Evolutionary conservation across 2,113 vertebrate genomes (phyloP).

Genomic region (Noturus placidus): DNA sequence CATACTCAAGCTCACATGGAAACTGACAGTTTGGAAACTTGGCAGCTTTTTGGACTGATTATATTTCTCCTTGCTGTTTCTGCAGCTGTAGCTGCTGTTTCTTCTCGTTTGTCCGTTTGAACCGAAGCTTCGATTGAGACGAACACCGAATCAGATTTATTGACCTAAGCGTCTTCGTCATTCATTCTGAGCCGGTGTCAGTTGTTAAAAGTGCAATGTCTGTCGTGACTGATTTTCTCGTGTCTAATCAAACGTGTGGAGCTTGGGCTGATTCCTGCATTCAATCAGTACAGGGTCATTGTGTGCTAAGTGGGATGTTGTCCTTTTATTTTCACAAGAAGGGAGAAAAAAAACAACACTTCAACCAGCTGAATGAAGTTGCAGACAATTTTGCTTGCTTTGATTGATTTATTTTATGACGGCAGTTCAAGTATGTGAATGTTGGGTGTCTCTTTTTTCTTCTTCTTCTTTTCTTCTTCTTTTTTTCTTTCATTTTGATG

Average conservation of each 20-base stretch:
- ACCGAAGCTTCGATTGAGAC: conserved; percentile 46
- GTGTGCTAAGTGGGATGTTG: neutral
- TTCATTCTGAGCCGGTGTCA: conserved; percentile 18
- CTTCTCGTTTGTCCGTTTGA: conserved; percentile 28
- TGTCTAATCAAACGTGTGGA: conserved; percentile 38
- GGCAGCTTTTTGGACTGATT: conserved; percentile 21
- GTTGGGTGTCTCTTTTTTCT: neutral
- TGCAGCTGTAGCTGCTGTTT: neutral
- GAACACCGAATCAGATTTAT: conserved; percentile 42
- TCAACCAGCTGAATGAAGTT: neutral
- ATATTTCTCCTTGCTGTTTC: neutral
- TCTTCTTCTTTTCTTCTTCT: no score
- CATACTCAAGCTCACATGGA: neutral
- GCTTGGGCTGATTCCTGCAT: conserved; percentile 23
- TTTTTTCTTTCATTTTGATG: neutral
- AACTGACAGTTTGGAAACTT: conserved; percentile 22
- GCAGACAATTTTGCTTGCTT: neutral
- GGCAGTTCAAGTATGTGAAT: neutral
- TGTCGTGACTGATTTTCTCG: conserved; percentile 34
- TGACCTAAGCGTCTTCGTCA: conserved; percentile 42
- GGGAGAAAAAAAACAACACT: neutral
- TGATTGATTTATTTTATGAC: no score
- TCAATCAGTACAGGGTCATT: conserved; percentile 39
- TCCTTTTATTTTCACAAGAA: conserved; percentile 2
- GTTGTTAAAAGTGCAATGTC: conserved; percentile 17